These are phyloP conservation scores for Steinernema hermaphroditum DNA, from an alignment of 2,888 invertebrate genomes.

Conservation along the genomic window DNA sequence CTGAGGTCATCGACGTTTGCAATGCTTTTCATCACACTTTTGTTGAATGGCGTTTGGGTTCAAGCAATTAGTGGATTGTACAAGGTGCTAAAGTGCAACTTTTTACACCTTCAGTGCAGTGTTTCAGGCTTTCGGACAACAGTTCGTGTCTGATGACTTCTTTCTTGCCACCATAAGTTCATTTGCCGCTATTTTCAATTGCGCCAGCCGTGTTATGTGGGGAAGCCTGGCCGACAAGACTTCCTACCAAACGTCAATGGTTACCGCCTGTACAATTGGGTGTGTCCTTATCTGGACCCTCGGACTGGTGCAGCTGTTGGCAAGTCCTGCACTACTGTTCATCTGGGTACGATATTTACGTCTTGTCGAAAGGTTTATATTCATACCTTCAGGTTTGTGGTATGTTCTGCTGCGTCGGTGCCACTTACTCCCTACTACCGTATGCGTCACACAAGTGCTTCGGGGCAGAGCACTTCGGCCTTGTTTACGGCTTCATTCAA, in stretches of 20 bases:
- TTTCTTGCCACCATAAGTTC: slow-evolving; percentile 63
- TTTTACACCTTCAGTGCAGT: neutral
- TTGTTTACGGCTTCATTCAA: slow-evolving; percentile 60
- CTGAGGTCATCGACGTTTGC: slow-evolving; percentile 54
- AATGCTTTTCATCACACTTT: slow-evolving; percentile 54
- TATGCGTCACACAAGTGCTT: slow-evolving; percentile 59
- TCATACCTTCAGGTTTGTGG: slow-evolving; percentile 49
- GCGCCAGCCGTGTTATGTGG: slow-evolving; percentile 59
- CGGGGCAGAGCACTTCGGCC: slow-evolving; percentile 59
- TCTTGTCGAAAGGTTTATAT: no score
- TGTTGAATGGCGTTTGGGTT: slow-evolving; percentile 58
- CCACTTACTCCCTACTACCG: slow-evolving; percentile 61
- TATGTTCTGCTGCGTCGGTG: slow-evolving; percentile 60
- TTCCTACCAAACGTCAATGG: slow-evolving; percentile 62
- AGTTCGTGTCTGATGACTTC: slow-evolving; percentile 60
- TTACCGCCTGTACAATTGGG: slow-evolving; percentile 55
- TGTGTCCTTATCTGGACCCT: slow-evolving; percentile 55
- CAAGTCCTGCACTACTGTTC: slow-evolving; percentile 47
- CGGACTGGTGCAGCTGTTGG: slow-evolving; percentile 47
- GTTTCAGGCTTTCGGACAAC: slow-evolving; percentile 58
- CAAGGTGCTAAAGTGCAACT: slow-evolving; percentile 48
- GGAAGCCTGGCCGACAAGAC: slow-evolving; percentile 59
- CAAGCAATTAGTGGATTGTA: slow-evolving; percentile 61
- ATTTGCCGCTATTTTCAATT: slow-evolving; percentile 59
- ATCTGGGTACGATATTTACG: slow-evolving; percentile 34